Evolutionary conservation across 2,888 invertebrate species (phyloP).

Genomic region (Mechanitis messenoides): DNA sequence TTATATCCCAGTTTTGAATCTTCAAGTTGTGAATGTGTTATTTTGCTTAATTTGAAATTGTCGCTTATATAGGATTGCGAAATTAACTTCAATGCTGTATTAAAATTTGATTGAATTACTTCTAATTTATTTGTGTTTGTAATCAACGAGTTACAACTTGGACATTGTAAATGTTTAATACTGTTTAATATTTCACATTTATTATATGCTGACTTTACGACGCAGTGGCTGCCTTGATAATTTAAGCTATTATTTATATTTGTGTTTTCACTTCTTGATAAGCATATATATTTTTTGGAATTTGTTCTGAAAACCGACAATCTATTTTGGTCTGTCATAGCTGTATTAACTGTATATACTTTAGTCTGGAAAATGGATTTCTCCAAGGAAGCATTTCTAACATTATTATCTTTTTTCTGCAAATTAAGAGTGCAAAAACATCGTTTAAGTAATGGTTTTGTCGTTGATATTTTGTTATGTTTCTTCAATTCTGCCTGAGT

Average conservation of each 20-base stretch:
- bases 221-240: not conserved
- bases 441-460: slow-evolving; percentile 37
- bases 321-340: slow-evolving; percentile 12
- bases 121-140: not conserved
- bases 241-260: not conserved
- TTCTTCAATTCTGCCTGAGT: slow-evolving; percentile 29
- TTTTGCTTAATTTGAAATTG: not conserved
- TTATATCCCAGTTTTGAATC: not conserved
- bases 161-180: not conserved
- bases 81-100: not conserved
- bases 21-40: not conserved
- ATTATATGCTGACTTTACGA: not conserved
- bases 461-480: slow-evolving; percentile 29
- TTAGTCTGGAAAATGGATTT: not conserved
- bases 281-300: not conserved
- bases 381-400: slow-evolving; percentile 6
- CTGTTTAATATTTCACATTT: not conserved
- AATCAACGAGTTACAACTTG: not conserved
- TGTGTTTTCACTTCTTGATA: not conserved
- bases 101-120: too few species aligned
- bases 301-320: not conserved
- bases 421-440: slow-evolving; percentile 42
- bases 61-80: not conserved
- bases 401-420: slow-evolving; percentile 25
- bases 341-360: slow-evolving; percentile 25